A percentile compares a stretch with the other conserved stretches of the same genome.
Conservation (phyloP, 2,797 vertebrate genomes). For the Gymnocypris eckloni region DNA sequence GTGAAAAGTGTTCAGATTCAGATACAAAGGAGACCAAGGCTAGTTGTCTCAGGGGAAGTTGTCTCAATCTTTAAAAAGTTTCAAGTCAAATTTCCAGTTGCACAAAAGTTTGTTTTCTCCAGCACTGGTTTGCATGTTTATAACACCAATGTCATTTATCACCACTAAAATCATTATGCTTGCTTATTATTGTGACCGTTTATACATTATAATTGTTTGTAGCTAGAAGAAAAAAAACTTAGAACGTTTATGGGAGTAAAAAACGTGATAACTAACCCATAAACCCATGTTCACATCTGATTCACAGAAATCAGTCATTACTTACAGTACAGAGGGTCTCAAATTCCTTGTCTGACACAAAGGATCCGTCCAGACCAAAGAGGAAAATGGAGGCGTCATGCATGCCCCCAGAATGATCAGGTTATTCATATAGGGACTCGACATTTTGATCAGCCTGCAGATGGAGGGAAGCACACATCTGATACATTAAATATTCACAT, state of each 20-base stretch:
- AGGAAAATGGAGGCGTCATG: constrained; percentile 97
- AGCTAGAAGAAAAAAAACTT: not conserved
- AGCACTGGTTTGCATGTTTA: not conserved
- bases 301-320: constrained; percentile 57
- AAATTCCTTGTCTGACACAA: constrained; percentile 97
- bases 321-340: constrained; percentile 98
- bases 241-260: not conserved
- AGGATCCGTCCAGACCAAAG: constrained; percentile 97
- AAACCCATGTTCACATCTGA: constrained; percentile 4
- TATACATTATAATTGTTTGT: not conserved
- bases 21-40: not conserved
- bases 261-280: not conserved
- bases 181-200: not conserved
- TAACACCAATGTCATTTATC: not conserved
- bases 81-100: not conserved
- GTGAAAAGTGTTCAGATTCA: not conserved
- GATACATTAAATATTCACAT: constrained; percentile 32
- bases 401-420: constrained; percentile 98
- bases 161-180: not conserved
- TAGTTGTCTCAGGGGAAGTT: not conserved
- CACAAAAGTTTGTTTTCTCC: not conserved
- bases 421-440: constrained; percentile 99
- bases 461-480: constrained; percentile 45
- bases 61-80: not conserved
- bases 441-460: constrained; percentile 98